These are phyloP conservation scores for Peromyscus polionotus DNA, from an alignment of 2,113 vertebrate genomes.

Conservation along the genomic window DNA sequence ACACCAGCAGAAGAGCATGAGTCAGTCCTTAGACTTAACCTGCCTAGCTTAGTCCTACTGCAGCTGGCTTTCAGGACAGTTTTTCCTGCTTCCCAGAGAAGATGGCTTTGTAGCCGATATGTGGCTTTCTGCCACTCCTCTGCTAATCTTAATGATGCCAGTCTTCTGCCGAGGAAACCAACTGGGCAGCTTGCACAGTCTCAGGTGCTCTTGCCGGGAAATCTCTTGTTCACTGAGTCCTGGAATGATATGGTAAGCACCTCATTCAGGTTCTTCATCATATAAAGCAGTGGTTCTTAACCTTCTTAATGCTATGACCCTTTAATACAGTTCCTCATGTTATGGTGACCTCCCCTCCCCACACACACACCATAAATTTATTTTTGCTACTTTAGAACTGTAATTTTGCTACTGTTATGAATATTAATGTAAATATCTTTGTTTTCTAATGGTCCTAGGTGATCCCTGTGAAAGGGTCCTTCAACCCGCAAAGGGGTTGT, in stretches of 20 bases:
- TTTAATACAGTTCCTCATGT: not conserved
- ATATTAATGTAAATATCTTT: not conserved
- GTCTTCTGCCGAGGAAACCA: not conserved
- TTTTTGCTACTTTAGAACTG: not conserved
- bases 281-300: not conserved
- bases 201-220: not conserved
- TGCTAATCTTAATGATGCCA: not conserved
- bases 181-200: fast-evolving
- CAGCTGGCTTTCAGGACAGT: not conserved
- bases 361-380: not conserved
- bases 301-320: not conserved
- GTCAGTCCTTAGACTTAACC: no score
- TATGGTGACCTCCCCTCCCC: not conserved
- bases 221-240: not conserved
- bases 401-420: not conserved
- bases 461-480: not conserved
- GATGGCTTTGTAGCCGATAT: not conserved
- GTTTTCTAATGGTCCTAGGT: not conserved
- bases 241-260: not conserved
- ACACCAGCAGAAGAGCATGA: not conserved
- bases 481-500: no score
- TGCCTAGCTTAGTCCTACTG: not conserved
- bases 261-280: not conserved
- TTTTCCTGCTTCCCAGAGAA: not conserved
- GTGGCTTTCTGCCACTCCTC: no score